A percentile compares a stretch with the other conserved stretches of the same genome.
phyloP scores from a whole-genome alignment of 2,888 invertebrate genomes.

The Tortrix viridana region DNA sequence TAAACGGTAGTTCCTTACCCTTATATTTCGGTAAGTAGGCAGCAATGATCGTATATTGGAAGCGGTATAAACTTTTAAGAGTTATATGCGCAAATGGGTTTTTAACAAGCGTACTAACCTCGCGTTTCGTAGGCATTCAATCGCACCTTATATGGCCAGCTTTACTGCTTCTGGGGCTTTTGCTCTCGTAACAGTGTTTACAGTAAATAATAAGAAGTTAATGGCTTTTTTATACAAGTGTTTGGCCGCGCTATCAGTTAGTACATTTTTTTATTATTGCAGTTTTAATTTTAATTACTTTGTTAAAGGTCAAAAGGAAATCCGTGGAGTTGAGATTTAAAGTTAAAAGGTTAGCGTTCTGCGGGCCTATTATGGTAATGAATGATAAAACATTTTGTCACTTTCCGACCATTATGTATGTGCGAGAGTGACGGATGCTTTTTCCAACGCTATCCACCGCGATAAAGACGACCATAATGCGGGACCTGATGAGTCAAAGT shows the following conservation, averaged over 20 bases:
- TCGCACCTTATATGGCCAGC: slow-evolving; percentile 52
- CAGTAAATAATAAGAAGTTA: slow-evolving; percentile 38
- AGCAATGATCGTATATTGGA: slow-evolving; percentile 3
- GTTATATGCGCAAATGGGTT: slow-evolving; percentile 11
- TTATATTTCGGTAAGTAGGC: slow-evolving; percentile 16
- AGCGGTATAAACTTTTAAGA: slow-evolving; percentile 7
- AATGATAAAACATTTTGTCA: no score
- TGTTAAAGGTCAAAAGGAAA: no score
- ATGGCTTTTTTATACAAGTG: slow-evolving; percentile 30
- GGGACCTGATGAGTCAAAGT: slow-evolving; percentile 15
- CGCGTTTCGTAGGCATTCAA: slow-evolving; percentile 40
- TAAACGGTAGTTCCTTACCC: background rate
- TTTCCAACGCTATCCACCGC: no score
- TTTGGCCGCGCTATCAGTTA: slow-evolving; percentile 2
- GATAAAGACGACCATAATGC: no score
- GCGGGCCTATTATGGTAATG: no score
- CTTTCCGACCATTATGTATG: no score
- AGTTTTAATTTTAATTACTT: no score
- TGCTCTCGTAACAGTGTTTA: slow-evolving; percentile 29
- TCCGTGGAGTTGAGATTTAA: background rate
- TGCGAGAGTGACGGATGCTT: no score
- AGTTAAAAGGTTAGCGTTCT: background rate
- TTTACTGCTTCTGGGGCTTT: slow-evolving; percentile 34
- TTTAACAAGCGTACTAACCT: slow-evolving; percentile 48
- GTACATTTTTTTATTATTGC: background rate